Percentiles rank a stretch among this genome's conserved stretches.
phyloP scores from a whole-genome alignment of 1,140 invertebrate genomes.

The Bombus confusus region DNA sequence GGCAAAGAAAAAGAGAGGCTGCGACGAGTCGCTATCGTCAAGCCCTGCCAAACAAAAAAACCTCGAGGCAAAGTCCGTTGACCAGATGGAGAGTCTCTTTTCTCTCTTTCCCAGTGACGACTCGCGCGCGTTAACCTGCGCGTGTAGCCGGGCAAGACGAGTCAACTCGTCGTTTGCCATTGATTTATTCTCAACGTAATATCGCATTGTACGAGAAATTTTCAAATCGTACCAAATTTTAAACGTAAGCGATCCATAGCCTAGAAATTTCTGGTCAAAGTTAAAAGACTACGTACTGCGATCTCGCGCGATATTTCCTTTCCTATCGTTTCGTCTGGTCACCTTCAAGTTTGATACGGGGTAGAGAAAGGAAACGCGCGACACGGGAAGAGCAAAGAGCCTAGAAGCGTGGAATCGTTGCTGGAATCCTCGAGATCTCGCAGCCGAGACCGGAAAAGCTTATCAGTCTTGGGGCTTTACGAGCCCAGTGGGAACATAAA shows the following conservation, averaged over 20 bases:
- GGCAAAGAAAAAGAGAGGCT: slow-evolving; percentile 62
- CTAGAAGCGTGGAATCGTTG: background rate
- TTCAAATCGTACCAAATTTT: too few relatives aligned
- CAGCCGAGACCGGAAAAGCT: slow-evolving; percentile 70
- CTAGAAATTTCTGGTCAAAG: too few relatives aligned
- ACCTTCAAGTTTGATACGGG: slow-evolving; percentile 41
- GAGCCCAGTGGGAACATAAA: slow-evolving; percentile 75
- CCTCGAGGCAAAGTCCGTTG: slow-evolving; percentile 71
- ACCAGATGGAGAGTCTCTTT: slow-evolving; percentile 70
- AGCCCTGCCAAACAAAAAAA: slow-evolving; percentile 46
- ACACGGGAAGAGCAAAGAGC: background rate
- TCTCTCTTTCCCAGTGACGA: slow-evolving; percentile 34
- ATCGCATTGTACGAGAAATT: background rate
- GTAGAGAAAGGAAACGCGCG: background rate
- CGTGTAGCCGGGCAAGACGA: background rate
- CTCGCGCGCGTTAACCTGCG: slow-evolving; percentile 26
- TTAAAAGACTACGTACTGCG: too few relatives aligned
- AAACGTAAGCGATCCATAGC: too few relatives aligned
- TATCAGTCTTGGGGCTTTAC: slow-evolving; percentile 68
- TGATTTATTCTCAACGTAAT: background rate
- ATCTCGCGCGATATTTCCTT: background rate
- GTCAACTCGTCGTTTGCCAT: background rate
- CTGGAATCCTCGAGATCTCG: slow-evolving; percentile 46
- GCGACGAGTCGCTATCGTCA: slow-evolving; percentile 60
- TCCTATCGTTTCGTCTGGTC: background rate